Evolutionary conservation across 2,797 vertebrate species (phyloP), one percentile per base, ranked within the genome.

Genomic region (Catharus ustulatus): DNA sequence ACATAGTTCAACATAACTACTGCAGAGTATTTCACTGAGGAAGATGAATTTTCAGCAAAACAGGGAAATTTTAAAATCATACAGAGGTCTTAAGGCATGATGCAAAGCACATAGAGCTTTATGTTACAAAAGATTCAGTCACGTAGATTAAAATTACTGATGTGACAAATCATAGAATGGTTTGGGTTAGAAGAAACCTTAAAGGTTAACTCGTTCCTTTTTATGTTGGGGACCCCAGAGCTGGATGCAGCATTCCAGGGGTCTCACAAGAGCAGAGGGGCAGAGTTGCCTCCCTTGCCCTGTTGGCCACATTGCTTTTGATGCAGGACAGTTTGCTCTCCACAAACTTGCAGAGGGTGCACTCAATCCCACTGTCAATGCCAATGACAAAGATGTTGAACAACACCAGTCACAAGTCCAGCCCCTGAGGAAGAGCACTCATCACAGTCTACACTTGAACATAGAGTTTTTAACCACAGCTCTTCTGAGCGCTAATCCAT

Each of bases 361-460:
- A 54, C 19, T 73, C 2, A 1, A 61, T 54, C 36, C 42, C 42
- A 36, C 22, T 43, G 49, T 32, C 66, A 63, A 6, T 36, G 36
- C 15, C 30, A 27, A 45, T 24, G 15, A 29, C 19, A 72, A 49
- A 63, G 30, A 40, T 22, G 24, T n/a, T 24, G 27, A 64, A 64
- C 29, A 58, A 6, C 40, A 52, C 10, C 34, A 59, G n/a, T 20
- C 15, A 51, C 34, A 42, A n/a, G 49, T 11, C 26, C 3, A 7
- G 4, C 3, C 40, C 40, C 52, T 48, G 22, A 54, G 52, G 13
- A 78, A 66, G 22, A 73, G 30, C 34, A 29, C 11, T 48, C 0
- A 0, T 36, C 46, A n/a, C 1, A 0, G 34, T 29, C 40, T 61
- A 13, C 11, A 36, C 10, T 24, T 24, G 3, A 30, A 61, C 13